These are phyloP conservation scores for Epinephelus moara DNA, from an alignment of 2,113 vertebrate genomes.

Conservation along the genomic window DNA sequence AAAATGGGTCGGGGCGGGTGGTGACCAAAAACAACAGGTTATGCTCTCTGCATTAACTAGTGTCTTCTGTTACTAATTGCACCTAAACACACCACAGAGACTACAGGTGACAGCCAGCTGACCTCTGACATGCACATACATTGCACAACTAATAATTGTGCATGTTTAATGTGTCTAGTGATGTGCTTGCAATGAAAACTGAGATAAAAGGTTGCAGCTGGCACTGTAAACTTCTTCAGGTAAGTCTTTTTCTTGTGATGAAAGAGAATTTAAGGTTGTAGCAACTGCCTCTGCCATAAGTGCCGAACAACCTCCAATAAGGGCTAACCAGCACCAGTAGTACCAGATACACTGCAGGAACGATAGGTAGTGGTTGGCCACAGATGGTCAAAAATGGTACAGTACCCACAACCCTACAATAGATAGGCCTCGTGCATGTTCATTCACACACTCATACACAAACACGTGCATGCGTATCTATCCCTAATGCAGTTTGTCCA, in stretches of 20 bases:
- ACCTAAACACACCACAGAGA: neutral
- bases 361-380: neutral
- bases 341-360: neutral
- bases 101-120: neutral
- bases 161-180: neutral
- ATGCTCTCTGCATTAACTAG: neutral
- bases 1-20: slow-evolving; percentile 6
- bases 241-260: no score
- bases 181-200: neutral
- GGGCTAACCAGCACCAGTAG: neutral
- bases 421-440: slow-evolving; percentile 26
- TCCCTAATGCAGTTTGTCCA: slow-evolving; percentile 72
- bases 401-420: slow-evolving; percentile 22
- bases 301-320: neutral
- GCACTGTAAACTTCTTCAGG: neutral
- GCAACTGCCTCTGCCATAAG: neutral
- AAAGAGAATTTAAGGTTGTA: neutral
- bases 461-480: slow-evolving; percentile 34
- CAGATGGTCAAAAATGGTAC: slow-evolving; percentile 38
- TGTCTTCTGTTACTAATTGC: neutral
- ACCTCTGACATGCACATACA: neutral
- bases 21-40: neutral
- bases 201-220: neutral
- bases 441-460: slow-evolving; percentile 25
- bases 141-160: neutral